Percentiles rank a stretch among this genome's conserved stretches.
Conservation (phyloP, 2,113 vertebrate species). For the Chascanopsetta lugubris region DNA sequence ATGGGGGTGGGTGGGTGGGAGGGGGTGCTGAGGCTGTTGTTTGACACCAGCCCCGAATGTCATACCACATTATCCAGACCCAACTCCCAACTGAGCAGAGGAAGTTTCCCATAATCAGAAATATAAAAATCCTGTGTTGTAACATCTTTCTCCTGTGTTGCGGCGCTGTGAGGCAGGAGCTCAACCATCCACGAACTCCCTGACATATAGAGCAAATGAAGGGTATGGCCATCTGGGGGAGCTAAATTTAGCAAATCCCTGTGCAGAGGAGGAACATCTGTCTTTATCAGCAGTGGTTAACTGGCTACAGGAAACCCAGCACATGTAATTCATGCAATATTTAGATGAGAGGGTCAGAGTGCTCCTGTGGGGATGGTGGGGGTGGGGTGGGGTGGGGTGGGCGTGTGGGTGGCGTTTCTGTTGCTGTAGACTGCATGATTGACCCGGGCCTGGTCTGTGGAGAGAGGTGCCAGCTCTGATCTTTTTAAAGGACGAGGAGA, state of each 20-base stretch:
- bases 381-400: too few relatives aligned
- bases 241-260: constrained; percentile 66
- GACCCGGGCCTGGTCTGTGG: constrained; percentile 52
- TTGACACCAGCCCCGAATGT: constrained; percentile 25
- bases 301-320: constrained; percentile 64
- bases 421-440: constrained; percentile 52
- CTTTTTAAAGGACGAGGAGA: constrained; percentile 49
- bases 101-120: constrained; percentile 8
- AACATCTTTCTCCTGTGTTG: constrained; percentile 11
- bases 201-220: constrained; percentile 33
- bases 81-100: constrained; percentile 2
- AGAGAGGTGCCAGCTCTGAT: constrained; percentile 60
- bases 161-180: constrained; percentile 7
- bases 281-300: constrained; percentile 74
- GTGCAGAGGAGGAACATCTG: constrained; percentile 69
- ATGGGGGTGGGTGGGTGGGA: constrained; percentile 14
- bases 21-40: constrained; percentile 11
- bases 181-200: constrained; percentile 4
- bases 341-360: constrained; percentile 76
- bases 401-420: constrained; percentile 49
- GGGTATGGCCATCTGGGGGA: constrained; percentile 46
- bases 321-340: constrained; percentile 80
- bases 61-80: constrained; percentile 5
- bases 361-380: constrained; percentile 70
- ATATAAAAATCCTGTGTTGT: neutral